Percentiles rank a stretch among this genome's conserved stretches.
Evolutionary conservation across 2,113 vertebrate genomes (phyloP).

Genomic region (Oenanthe melanoleuca): DNA sequence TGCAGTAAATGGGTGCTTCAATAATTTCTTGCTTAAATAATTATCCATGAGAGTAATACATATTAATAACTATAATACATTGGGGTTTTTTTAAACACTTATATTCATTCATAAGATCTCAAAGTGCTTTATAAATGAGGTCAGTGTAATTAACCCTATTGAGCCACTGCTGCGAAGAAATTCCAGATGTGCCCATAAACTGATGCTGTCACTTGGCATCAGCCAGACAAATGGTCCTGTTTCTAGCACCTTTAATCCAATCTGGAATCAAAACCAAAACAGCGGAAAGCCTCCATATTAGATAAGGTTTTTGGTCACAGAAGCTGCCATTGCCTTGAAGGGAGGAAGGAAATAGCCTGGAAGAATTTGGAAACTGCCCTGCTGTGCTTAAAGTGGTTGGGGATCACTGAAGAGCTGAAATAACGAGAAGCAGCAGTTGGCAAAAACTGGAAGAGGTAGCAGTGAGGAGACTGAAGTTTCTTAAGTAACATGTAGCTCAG

Average conservation of each 20-base stretch:
- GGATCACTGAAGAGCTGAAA: not conserved
- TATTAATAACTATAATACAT: constrained; percentile 9
- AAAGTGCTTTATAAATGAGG: constrained; percentile 55
- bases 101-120: constrained; percentile 31
- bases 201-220: not conserved
- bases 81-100: not conserved
- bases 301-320: not conserved
- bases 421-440: not conserved
- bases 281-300: not conserved
- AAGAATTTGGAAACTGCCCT: not conserved
- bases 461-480: not conserved
- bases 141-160: not conserved
- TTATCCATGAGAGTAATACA: constrained; percentile 17
- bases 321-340: not conserved
- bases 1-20: not conserved
- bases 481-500: not conserved
- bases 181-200: not conserved
- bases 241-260: constrained; percentile 6
- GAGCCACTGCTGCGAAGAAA: not conserved
- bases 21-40: constrained; percentile 25
- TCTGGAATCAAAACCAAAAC: not conserved
- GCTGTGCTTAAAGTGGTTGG: not conserved
- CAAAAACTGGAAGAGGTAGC: not conserved
- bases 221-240: not conserved
- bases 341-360: not conserved